These are phyloP conservation scores for Perithous albicinctus DNA, from an alignment of 2,888 invertebrate species.

Conservation along the genomic window DNA sequence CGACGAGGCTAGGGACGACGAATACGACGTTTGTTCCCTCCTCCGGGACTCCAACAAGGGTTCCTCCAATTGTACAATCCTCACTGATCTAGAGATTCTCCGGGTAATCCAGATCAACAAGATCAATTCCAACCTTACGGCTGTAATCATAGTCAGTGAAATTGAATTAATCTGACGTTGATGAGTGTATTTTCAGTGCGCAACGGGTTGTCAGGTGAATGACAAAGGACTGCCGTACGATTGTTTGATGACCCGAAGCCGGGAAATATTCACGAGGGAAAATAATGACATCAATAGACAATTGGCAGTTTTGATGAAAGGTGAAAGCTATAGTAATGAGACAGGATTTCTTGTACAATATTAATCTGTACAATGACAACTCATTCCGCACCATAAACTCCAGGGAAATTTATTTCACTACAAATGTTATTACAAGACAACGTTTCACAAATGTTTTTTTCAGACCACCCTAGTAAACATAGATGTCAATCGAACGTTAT, in stretches of 20 bases:
- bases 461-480: slow-evolving; percentile 2
- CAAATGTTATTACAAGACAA: slow-evolving; percentile 21
- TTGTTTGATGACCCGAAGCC: slow-evolving; percentile 43
- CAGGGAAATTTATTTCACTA: slow-evolving; percentile 28
- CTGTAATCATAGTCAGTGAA: neutral
- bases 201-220: slow-evolving; percentile 20
- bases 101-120: slow-evolving; percentile 46
- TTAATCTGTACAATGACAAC: neutral
- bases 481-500: slow-evolving; percentile 54
- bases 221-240: slow-evolving; percentile 29
- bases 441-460: slow-evolving; percentile 34
- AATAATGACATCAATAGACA: slow-evolving; percentile 51
- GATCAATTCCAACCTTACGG: neutral
- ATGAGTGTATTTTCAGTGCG: slow-evolving; percentile 44
- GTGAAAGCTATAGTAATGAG: slow-evolving; percentile 24
- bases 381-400: slow-evolving; percentile 3
- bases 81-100: slow-evolving; percentile 61
- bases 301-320: slow-evolving; percentile 63
- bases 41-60: slow-evolving; percentile 24
- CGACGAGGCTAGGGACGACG: slow-evolving; percentile 4
- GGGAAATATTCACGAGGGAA: slow-evolving; percentile 47
- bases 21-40: slow-evolving; percentile 49
- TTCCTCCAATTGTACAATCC: slow-evolving; percentile 19
- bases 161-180: neutral
- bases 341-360: neutral